phyloP scores from a whole-genome alignment of 2,888 invertebrate species.

The Bugulina stolonifera region DNA sequence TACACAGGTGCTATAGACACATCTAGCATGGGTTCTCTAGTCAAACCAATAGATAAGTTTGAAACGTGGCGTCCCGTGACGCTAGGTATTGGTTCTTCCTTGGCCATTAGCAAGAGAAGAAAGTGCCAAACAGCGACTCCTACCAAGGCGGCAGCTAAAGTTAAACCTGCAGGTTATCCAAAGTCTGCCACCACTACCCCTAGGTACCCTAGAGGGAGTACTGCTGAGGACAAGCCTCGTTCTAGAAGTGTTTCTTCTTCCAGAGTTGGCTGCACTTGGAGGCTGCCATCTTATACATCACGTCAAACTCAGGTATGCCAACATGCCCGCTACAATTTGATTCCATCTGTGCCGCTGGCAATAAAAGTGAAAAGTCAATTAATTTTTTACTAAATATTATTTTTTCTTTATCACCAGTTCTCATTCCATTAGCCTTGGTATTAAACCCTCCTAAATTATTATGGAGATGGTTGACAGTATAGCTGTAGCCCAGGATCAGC shows the following conservation, averaged over 20 bases:
- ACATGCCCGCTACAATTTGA: too few species aligned
- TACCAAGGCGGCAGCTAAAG: background rate
- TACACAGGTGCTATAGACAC: background rate
- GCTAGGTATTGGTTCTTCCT: slow-evolving; percentile 17
- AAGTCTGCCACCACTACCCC: slow-evolving; percentile 3
- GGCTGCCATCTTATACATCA: background rate
- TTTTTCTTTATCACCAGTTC: too few species aligned
- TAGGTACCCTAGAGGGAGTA: background rate
- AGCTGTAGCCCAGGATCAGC: too few species aligned
- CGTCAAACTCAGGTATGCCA: too few species aligned
- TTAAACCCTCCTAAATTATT: too few species aligned
- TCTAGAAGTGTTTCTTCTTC: background rate
- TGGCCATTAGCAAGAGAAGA: background rate
- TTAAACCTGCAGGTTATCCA: background rate
- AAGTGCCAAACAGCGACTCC: background rate
- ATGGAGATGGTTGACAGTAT: too few species aligned
- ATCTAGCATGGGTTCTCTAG: background rate
- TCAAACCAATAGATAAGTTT: background rate
- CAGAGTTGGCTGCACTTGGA: background rate
- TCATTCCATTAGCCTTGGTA: too few species aligned
- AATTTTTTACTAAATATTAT: too few species aligned
- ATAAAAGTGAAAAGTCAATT: too few species aligned
- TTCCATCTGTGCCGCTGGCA: too few species aligned
- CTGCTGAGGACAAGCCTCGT: background rate
- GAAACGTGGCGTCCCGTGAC: background rate